Base-by-base conservation (phyloP, 1,140 invertebrate species). In the Lepidotrigona ventralis region DNA sequence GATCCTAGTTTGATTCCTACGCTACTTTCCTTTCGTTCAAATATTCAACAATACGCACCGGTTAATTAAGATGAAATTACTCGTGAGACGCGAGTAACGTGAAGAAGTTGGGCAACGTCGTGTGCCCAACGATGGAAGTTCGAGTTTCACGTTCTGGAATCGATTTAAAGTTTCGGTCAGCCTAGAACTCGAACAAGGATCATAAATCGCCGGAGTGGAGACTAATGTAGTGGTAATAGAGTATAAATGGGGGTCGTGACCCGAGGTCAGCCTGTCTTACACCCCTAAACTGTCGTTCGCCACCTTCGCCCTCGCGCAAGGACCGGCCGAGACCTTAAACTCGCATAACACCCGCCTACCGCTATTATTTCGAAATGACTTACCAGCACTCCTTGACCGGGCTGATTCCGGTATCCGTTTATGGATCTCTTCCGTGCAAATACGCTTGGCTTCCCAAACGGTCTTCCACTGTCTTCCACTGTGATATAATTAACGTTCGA, bases 201-300 rank as follows among this genome's bases (percentile, higher is more conserved):
- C 92, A 93, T 93, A 94, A 94, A 94, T 94, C 91, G 90, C 89
- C 78, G 88, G 86, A 88, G 90, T 90, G 86, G 86, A 92, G 93
- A 94, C 93, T 94, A 94, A 94, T 94, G 93, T 93, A 93, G 93
- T 94, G 93, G 92, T 94, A 94, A 94, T 94, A 93, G 93, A 93
- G 93, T 93, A 94, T 94, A 94, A 94, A 94, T 94, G 92, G 93
- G 91, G 93, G 92, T 92, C 91, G 90, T 87, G 90, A 92, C 90
- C 91, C 88, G 92, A 92, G 93, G 93, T 94, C 93, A 93, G 91
- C 88, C 90, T 91, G 91, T 94, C 92, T 93, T 94, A 93, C 91
- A 92, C 92, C 93, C 93, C 91, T 92, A 93, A 93, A 93, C 91
- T 92, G 92, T 92, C 91, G 90, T 92, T 90, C 91, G 90, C 91